Conservation (phyloP, 1,140 invertebrate genomes). For the Eupristina koningsbergeri region DNA sequence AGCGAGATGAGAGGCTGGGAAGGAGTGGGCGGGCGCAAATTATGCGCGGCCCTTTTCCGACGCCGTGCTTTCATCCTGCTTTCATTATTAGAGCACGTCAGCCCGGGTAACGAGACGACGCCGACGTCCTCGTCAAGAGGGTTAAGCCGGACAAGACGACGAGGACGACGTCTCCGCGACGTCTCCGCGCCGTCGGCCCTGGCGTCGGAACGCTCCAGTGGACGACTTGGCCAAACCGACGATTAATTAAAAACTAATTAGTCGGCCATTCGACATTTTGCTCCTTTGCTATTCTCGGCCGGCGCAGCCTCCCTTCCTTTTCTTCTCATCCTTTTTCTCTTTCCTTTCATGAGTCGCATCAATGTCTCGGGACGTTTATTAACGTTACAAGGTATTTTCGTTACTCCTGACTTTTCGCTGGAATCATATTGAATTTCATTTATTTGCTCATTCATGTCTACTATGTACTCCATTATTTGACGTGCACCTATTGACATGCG, state of each 20-base stretch:
- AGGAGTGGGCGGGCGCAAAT: conserved; percentile 26
- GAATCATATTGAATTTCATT: neutral
- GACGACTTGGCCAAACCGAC: conserved; percentile 58
- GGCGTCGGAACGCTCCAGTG: neutral
- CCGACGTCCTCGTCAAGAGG: conserved; percentile 46
- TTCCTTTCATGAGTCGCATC: conserved; percentile 2
- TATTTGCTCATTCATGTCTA: neutral
- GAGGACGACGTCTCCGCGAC: conserved; percentile 9
- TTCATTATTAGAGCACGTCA: conserved; percentile 64
- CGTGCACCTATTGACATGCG: no score
- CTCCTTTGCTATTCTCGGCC: conserved; percentile 15
- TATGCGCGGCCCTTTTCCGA: conserved; percentile 32
- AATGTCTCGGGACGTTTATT: neutral
- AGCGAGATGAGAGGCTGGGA: neutral
- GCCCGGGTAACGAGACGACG: conserved; percentile 54
- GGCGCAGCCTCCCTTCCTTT: neutral
- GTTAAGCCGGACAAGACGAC: conserved; percentile 25
- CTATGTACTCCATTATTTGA: no score
- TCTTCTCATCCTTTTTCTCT: neutral
- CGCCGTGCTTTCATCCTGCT: conserved; percentile 27
- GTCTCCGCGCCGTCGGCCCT: neutral
- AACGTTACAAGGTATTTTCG: neutral
- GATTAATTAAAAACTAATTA: conserved; percentile 71
- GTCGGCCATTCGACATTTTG: conserved; percentile 48
- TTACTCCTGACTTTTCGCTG: neutral